phyloP scores from a whole-genome alignment of 2,888 invertebrate species.

The Coenonympha glycerion region DNA sequence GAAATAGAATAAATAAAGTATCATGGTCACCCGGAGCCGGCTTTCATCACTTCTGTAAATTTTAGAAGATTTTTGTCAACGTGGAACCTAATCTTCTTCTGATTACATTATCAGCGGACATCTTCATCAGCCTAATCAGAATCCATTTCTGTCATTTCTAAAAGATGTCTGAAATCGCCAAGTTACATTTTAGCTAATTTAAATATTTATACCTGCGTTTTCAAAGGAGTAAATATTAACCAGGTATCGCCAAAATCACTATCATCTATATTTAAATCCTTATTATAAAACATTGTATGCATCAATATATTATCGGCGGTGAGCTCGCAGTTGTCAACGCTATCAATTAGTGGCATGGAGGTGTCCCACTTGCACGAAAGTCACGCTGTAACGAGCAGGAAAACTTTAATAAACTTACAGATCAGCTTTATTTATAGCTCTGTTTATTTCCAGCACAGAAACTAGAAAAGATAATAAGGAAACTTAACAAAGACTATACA shows the following conservation, averaged over 20 bases:
- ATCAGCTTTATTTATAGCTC: conserved; percentile 13
- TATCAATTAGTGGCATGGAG: conserved; percentile 64
- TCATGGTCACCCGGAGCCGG: conserved; percentile 49
- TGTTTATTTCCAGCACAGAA: neutral
- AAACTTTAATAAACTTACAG: conserved; percentile 29
- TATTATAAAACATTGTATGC: conserved; percentile 9
- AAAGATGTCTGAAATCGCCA: neutral
- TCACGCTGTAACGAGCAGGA: conserved; percentile 42
- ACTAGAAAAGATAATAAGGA: neutral
- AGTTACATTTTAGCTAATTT: neutral
- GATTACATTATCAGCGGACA: too few species aligned
- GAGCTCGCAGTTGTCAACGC: conserved; percentile 45
- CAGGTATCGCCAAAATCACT: neutral
- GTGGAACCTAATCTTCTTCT: too few species aligned
- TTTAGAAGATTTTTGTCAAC: too few species aligned
- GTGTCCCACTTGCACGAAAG: conserved; percentile 61
- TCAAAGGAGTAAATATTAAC: too few species aligned
- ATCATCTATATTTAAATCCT: neutral
- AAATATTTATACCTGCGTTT: too few species aligned
- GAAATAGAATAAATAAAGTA: too few species aligned
- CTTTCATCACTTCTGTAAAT: conserved; percentile 42
- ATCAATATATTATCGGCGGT: conserved; percentile 15
- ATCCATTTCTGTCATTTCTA: too few species aligned
- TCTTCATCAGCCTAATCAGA: too few species aligned
- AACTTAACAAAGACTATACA: neutral